These are phyloP conservation scores for Masticophis lateralis DNA, from an alignment of 2,797 vertebrate genomes.

Conservation along the genomic window DNA sequence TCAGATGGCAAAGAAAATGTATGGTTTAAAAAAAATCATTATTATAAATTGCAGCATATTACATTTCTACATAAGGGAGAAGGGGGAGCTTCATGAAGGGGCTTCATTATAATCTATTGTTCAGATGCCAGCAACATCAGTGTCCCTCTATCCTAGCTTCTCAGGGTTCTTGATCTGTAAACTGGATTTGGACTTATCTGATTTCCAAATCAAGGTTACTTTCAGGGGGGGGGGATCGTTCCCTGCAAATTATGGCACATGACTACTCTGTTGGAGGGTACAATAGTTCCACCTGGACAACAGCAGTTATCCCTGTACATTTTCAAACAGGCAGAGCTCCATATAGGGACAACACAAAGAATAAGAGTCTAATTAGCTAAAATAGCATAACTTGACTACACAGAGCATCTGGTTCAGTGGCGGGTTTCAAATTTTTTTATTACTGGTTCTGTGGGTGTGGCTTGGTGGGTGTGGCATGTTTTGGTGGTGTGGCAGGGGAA, in stretches of 20 bases:
- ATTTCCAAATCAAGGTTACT: neutral
- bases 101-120: neutral
- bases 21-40: neutral
- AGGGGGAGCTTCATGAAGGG: neutral
- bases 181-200: neutral
- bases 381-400: neutral
- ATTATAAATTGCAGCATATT: neutral
- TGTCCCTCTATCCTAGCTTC: neutral
- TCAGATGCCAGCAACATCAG: neutral
- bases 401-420: neutral
- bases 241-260: neutral
- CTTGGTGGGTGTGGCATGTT: too few relatives aligned
- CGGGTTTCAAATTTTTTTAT: too few relatives aligned
- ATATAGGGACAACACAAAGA: neutral
- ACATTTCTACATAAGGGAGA: neutral
- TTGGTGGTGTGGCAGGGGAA: too few relatives aligned
- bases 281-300: neutral
- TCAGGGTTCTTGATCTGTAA: neutral
- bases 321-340: neutral
- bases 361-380: neutral
- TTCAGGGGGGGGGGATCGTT: neutral
- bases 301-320: neutral
- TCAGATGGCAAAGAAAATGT: neutral
- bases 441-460: too few relatives aligned
- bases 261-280: neutral